Conservation (phyloP, 2,113 vertebrate genomes). For the Rafetus swinhoei region DNA sequence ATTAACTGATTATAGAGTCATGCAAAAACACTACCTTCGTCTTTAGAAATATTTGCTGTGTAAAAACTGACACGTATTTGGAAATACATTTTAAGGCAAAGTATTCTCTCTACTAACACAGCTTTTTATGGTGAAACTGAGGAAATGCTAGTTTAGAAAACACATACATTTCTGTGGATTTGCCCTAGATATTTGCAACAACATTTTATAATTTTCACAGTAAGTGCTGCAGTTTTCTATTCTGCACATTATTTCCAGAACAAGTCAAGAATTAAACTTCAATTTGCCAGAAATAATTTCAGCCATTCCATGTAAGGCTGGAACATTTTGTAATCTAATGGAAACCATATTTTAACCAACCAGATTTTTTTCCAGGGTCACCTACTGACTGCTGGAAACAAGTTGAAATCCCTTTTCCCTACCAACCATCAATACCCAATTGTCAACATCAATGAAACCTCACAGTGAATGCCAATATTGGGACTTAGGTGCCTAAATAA, state of each 20-base stretch:
- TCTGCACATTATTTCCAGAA: accelerated
- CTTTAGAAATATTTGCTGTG: not conserved
- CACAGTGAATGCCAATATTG: too few species aligned
- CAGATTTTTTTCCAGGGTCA: not conserved
- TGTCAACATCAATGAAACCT: not conserved
- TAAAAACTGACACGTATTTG: not conserved
- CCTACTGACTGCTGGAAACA: not conserved
- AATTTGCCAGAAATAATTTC: not conserved
- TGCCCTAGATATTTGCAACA: not conserved
- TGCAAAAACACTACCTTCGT: not conserved
- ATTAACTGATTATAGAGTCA: not conserved
- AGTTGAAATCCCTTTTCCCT: not conserved
- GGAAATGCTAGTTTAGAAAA: not conserved
- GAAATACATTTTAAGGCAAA: not conserved
- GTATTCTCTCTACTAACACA: not conserved
- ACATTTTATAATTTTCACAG: accelerated
- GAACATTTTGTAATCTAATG: not conserved
- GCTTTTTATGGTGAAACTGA: not conserved
- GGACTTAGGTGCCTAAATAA: too few species aligned
- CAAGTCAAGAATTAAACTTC: not conserved
- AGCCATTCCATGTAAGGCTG: not conserved
- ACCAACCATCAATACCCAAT: not conserved
- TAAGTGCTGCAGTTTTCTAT: not conserved
- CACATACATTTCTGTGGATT: accelerated
- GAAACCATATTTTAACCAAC: not conserved